phyloP scores from a whole-genome alignment of 2,888 invertebrate genomes.

The Griposia aprilina region DNA sequence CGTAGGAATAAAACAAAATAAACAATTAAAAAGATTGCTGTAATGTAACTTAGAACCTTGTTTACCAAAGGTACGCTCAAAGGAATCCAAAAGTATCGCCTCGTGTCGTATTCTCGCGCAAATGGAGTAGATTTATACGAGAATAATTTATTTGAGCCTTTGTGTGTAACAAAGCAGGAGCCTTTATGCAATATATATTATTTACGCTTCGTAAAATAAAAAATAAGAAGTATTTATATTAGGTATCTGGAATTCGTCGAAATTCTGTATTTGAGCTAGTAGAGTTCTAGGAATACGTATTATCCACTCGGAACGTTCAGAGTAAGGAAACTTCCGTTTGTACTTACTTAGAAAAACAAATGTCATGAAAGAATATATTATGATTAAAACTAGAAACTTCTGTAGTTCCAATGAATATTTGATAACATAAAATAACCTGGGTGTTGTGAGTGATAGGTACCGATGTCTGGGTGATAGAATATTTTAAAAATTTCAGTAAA shows the following conservation, averaged over 20 bases:
- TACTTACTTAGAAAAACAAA: neutral
- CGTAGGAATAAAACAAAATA: neutral
- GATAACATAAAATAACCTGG: neutral
- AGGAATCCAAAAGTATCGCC: neutral
- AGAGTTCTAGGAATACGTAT: neutral
- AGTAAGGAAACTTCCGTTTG: neutral
- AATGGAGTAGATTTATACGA: neutral
- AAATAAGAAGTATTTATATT: neutral
- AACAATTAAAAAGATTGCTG: neutral
- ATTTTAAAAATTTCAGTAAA: neutral
- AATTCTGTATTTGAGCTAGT: neutral
- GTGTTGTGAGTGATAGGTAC: neutral
- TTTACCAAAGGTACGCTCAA: neutral
- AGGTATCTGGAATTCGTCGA: neutral
- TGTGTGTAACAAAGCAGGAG: neutral
- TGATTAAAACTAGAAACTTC: neutral
- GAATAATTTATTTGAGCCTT: neutral
- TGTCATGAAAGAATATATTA: neutral
- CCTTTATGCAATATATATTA: neutral
- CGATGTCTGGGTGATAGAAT: neutral
- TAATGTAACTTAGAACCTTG: neutral
- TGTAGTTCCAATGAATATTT: neutral
- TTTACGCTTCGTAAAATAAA: neutral
- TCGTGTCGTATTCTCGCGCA: neutral
- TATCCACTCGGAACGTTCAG: neutral